Percentiles rank a stretch among this genome's conserved stretches.
phyloP scores from a whole-genome alignment of 2,797 vertebrate species.

The Platyrinchus mystaceus region DNA sequence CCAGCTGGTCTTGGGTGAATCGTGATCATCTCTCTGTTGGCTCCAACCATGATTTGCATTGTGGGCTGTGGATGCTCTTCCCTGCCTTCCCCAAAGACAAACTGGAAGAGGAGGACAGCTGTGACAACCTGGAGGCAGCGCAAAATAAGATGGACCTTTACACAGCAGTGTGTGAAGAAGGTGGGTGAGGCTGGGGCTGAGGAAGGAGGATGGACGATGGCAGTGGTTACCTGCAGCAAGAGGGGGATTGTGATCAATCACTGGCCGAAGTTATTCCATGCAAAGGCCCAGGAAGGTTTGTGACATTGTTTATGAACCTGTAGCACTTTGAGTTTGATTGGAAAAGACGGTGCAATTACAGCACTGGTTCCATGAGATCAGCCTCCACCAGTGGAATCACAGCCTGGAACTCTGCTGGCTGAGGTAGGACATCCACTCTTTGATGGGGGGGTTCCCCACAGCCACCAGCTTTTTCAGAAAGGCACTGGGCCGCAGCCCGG shows the following conservation, averaged over 20 bases:
- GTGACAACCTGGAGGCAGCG: not conserved
- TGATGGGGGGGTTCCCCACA: conserved; percentile 83
- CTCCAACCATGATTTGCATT: not conserved
- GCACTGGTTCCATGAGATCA: not conserved
- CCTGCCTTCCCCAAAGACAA: not conserved
- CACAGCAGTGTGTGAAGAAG: not conserved
- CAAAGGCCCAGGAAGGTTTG: not conserved
- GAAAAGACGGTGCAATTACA: not conserved
- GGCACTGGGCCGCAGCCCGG: conserved; percentile 78
- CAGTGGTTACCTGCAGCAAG: not conserved
- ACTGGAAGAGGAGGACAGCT: not conserved
- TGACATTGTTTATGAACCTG: not conserved
- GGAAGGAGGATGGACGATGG: not conserved
- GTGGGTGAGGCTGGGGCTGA: not conserved
- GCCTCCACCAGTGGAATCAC: conserved; percentile 49
- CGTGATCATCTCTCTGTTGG: not conserved
- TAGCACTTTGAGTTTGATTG: not conserved
- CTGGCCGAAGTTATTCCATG: not conserved
- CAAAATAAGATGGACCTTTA: not conserved
- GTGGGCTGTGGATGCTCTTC: not conserved
- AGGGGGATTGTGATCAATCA: not conserved
- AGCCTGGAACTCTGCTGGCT: conserved; percentile 76
- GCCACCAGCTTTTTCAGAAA: conserved; percentile 85
- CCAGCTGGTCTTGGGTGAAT: not conserved
- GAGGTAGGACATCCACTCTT: conserved; percentile 81